These are phyloP conservation scores for Trissolcus japonicus DNA, from an alignment of 2,888 invertebrate species.

Conservation along the genomic window DNA sequence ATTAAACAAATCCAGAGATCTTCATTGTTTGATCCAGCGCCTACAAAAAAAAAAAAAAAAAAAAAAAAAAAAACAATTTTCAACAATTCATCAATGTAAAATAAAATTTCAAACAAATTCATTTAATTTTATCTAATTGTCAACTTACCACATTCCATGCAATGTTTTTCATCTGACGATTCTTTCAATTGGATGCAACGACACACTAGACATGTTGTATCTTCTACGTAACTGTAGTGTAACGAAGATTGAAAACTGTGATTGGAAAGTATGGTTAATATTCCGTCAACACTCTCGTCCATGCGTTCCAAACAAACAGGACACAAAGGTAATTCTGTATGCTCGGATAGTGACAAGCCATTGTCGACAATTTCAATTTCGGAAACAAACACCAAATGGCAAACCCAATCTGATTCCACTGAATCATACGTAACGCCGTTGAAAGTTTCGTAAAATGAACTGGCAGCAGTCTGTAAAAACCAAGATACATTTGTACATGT, in stretches of 20 bases:
- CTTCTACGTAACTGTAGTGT: conserved; percentile 93
- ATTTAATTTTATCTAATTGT: background rate
- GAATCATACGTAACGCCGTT: conserved; percentile 96
- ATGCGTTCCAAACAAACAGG: conserved; percentile 97
- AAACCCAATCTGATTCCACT: conserved; percentile 92
- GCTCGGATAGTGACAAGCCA: conserved; percentile 85
- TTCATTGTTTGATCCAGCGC: conserved; percentile 80
- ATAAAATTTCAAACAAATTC: background rate
- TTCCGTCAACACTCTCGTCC: conserved; percentile 99
- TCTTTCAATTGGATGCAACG: conserved; percentile 92
- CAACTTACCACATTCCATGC: conserved; percentile 81
- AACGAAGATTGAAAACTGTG: conserved; percentile 98
- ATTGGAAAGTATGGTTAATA: conserved; percentile 97
- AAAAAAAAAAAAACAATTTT: too few species aligned
- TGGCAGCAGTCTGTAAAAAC: conserved; percentile 83
- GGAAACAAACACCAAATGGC: conserved; percentile 97
- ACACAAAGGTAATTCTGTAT: conserved; percentile 97
- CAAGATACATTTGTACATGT: background rate
- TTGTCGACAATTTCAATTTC: conserved; percentile 91
- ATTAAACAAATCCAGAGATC: conserved; percentile 99
- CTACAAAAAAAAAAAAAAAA: conserved; percentile 44
- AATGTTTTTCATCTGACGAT: conserved; percentile 82
- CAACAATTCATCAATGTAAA: background rate
- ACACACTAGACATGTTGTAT: conserved; percentile 98
- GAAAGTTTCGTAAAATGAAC: conserved; percentile 94